A percentile compares a stretch with the other conserved stretches of the same genome.
These are phyloP conservation scores for Micropoecilia bifurca DNA, from an alignment of 2,797 vertebrate genomes.

Conservation along the genomic window DNA sequence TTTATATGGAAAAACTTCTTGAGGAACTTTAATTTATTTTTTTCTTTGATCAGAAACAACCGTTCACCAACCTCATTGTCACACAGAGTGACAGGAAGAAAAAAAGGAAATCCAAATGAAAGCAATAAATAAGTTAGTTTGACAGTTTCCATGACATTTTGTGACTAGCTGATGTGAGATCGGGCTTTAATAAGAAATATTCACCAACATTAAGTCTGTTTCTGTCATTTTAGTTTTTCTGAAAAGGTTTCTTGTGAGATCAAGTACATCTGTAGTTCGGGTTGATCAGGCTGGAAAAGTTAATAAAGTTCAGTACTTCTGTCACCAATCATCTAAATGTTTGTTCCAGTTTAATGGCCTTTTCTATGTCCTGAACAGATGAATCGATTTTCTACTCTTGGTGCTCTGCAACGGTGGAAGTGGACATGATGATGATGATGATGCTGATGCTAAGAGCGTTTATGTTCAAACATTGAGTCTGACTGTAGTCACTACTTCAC, in stretches of 20 bases:
- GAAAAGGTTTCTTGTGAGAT: neutral
- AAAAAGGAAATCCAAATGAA: neutral
- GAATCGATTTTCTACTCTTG: neutral
- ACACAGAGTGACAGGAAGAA: neutral
- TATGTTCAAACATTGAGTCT: constrained; percentile 14
- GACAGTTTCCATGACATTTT: neutral
- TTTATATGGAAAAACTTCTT: neutral
- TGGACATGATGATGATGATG: neutral
- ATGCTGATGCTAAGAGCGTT: neutral
- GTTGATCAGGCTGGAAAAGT: neutral
- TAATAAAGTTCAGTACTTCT: neutral
- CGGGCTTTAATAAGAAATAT: neutral
- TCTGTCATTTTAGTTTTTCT: neutral
- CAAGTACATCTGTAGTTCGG: neutral
- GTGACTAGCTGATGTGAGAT: neutral
- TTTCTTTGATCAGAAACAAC: neutral
- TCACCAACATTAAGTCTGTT: neutral
- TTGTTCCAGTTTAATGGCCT: neutral
- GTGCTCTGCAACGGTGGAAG: neutral
- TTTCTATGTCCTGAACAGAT: neutral
- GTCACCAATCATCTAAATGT: neutral
- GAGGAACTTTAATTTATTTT: neutral
- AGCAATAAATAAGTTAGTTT: neutral
- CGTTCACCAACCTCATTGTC: neutral
- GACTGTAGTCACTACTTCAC: neutral